Conservation (phyloP, 2,797 vertebrate species). For the Epinephelus awoara region DNA sequence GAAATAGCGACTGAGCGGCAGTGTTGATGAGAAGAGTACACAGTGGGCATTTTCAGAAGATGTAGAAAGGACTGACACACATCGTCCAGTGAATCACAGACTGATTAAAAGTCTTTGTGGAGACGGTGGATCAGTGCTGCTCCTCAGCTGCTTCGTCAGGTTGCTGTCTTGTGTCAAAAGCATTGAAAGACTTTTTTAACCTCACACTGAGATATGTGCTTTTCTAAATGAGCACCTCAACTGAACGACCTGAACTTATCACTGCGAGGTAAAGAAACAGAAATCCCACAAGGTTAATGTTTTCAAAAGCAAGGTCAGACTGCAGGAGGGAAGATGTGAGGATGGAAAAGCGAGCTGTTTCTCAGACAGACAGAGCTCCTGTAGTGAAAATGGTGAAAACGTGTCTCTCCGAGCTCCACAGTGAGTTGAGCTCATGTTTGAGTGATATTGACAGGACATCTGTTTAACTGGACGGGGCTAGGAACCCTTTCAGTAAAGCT, state of each 20-base stretch:
- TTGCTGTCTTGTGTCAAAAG: background rate
- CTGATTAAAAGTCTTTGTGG: constrained; percentile 26
- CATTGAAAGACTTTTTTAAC: background rate
- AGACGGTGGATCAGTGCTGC: constrained; percentile 18
- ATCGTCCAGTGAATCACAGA: constrained; percentile 32
- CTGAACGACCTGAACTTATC: background rate
- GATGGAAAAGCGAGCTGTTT: constrained; percentile 22
- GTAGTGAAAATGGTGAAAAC: constrained; percentile 13
- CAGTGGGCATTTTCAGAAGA: constrained; percentile 5
- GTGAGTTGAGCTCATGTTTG: constrained; percentile 41
- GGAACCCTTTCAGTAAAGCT: constrained; percentile 27
- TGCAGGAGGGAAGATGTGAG: constrained; percentile 10
- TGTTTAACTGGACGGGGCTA: constrained; percentile 44
- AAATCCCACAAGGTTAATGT: constrained; percentile 24
- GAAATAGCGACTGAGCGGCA: background rate
- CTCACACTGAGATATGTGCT: background rate
- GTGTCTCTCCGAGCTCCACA: constrained; percentile 14
- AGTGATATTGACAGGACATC: constrained; percentile 46
- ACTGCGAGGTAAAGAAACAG: constrained; percentile 3
- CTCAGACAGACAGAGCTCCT: constrained; percentile 27
- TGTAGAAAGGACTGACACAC: background rate
- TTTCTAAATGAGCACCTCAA: constrained; percentile 34
- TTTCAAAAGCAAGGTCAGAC: constrained; percentile 26
- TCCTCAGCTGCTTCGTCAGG: constrained; percentile 20
- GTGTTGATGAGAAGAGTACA: background rate